These are phyloP conservation scores for Scolopax mira DNA, from an alignment of 2,113 vertebrate genomes.

Conservation along the genomic window DNA sequence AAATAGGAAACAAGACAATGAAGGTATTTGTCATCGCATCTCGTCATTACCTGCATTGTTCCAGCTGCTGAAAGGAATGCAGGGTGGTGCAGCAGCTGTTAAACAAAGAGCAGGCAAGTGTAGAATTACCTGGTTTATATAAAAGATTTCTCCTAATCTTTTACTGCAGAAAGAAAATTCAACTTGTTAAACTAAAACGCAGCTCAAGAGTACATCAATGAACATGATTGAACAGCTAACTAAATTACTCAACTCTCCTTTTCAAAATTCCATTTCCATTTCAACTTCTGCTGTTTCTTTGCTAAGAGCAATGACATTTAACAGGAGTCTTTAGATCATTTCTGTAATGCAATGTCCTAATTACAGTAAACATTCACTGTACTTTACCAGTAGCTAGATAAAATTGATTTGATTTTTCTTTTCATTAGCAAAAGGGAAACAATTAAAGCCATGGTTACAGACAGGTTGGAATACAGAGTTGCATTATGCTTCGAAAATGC, in stretches of 20 bases:
- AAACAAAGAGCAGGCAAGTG: not conserved
- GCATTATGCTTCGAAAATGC: not conserved
- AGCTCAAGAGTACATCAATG: not conserved
- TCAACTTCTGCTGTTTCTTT: slow-evolving; percentile 19
- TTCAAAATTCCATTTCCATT: slow-evolving; percentile 33
- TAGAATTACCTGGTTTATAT: not conserved
- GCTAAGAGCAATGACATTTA: slow-evolving; percentile 34
- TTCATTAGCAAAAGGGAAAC: slow-evolving; percentile 36
- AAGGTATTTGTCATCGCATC: not conserved
- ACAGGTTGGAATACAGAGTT: not conserved
- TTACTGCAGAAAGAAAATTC: not conserved
- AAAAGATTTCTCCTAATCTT: slow-evolving; percentile 10
- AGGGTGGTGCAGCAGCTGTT: not conserved
- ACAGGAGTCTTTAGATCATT: slow-evolving; percentile 33
- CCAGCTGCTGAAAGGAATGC: not conserved
- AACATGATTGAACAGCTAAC: not conserved
- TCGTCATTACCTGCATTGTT: not conserved
- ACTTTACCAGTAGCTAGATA: slow-evolving; percentile 4
- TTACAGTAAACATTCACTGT: slow-evolving; percentile 10
- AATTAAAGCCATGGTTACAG: slow-evolving; percentile 4
- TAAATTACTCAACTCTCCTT: slow-evolving; percentile 8
- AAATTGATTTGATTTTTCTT: slow-evolving; percentile 44
- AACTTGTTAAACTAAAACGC: slow-evolving; percentile 2
- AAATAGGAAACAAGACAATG: not conserved
- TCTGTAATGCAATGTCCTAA: slow-evolving; percentile 27